Conservation (phyloP, 2,888 invertebrate species). For the Gerris lacustris region DNA sequence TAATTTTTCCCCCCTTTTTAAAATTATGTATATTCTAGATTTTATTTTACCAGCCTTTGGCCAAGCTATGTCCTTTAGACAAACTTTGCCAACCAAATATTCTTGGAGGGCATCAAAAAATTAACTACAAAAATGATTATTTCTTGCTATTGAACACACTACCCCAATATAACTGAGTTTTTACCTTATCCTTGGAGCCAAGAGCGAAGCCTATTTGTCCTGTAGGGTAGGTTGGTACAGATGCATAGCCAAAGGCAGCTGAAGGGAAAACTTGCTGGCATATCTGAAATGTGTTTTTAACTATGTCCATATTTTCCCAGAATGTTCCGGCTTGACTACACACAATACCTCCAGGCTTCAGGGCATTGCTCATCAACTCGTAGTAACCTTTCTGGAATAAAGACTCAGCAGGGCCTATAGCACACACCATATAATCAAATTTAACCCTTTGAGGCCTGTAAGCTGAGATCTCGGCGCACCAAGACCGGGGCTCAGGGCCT, state of each 20-base stretch:
- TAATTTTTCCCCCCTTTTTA: too few relatives aligned
- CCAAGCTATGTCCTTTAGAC: too few relatives aligned
- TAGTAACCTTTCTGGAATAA: constrained; percentile 74
- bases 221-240: constrained; percentile 91
- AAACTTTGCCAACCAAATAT: too few relatives aligned
- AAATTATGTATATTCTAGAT: too few relatives aligned
- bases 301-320: constrained; percentile 69
- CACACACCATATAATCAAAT: background rate
- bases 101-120: too few relatives aligned
- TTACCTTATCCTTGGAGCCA: constrained; percentile 58
- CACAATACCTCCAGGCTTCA: constrained; percentile 77
- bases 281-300: constrained; percentile 59
- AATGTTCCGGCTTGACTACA: constrained; percentile 74
- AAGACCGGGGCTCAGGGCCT: too few relatives aligned
- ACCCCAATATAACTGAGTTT: too few relatives aligned
- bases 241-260: constrained; percentile 65
- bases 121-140: too few relatives aligned
- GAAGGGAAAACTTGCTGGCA: constrained; percentile 66
- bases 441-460: too few relatives aligned
- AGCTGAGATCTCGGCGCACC: too few relatives aligned
- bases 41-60: too few relatives aligned
- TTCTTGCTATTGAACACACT: too few relatives aligned
- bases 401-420: constrained; percentile 52
- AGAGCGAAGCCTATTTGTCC: constrained; percentile 94
- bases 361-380: constrained; percentile 65